These are phyloP conservation scores for Bombyx mori DNA, from an alignment of 1,140 invertebrate species.

Conservation along the genomic window DNA sequence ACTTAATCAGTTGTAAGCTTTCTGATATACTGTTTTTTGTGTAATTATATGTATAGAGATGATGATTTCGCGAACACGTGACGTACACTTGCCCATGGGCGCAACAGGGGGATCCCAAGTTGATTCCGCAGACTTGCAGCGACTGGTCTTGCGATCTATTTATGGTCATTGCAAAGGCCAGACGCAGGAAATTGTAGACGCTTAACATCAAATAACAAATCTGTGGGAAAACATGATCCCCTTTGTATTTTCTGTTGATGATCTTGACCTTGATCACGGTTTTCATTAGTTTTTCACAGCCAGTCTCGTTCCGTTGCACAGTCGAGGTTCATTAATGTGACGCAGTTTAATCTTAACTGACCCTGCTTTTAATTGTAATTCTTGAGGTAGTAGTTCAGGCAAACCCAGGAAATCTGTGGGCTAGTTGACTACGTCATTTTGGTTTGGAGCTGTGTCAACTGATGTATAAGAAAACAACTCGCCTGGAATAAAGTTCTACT, in stretches of 20 bases:
- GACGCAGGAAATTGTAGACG: slow-evolving; percentile 13
- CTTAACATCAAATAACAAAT: slow-evolving; percentile 14
- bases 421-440: too few species aligned
- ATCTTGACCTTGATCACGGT: background rate
- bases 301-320: background rate
- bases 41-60: background rate
- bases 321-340: too few species aligned
- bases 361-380: too few species aligned
- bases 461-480: too few species aligned
- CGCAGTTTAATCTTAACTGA: too few species aligned
- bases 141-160: slow-evolving; percentile 1
- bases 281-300: background rate
- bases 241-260: background rate
- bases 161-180: slow-evolving; percentile 3
- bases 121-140: background rate
- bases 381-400: too few species aligned
- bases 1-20: background rate
- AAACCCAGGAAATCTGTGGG: too few species aligned
- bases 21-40: background rate
- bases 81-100: background rate
- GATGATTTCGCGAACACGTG: background rate
- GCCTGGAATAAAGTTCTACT: too few species aligned
- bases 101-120: background rate
- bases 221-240: slow-evolving; percentile 7
- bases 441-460: too few species aligned